phyloP scores from a whole-genome alignment of 2,797 vertebrate genomes.

The Cyclura pinguis region DNA sequence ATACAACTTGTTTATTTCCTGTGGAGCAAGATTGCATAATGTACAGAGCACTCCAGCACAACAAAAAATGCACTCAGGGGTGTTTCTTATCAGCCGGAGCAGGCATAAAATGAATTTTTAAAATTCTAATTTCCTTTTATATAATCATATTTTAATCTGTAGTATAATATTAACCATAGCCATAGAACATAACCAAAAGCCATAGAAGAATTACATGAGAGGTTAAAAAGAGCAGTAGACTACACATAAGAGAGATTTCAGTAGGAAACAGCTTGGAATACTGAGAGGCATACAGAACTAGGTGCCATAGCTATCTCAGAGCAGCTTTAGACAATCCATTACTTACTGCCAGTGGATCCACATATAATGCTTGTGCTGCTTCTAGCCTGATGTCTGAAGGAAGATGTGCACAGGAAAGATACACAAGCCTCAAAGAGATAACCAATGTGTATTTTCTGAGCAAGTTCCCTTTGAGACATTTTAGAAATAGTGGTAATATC shows the following conservation, averaged over 20 bases:
- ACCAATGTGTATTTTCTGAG: not conserved
- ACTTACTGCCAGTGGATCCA: not conserved
- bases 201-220: not conserved
- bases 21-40: slow-evolving; percentile 35
- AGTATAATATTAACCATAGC: not conserved
- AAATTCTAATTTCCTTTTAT: slow-evolving; percentile 13
- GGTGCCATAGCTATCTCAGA: not conserved
- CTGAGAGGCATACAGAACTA: not conserved
- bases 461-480: not conserved
- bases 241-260: not conserved
- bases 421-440: not conserved
- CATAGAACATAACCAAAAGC: too few species aligned
- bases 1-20: slow-evolving; percentile 33
- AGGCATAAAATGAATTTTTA: not conserved
- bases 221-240: not conserved
- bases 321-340: not conserved
- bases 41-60: slow-evolving; percentile 3
- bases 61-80: slow-evolving; percentile 2
- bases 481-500: not conserved
- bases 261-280: not conserved
- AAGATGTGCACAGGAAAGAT: not conserved
- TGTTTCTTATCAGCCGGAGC: slow-evolving; percentile 14
- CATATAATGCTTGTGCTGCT: not conserved
- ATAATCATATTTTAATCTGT: not conserved
- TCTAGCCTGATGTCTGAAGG: not conserved